A percentile compares a stretch with the other conserved stretches of the same genome.
These are phyloP conservation scores for Noctua janthe DNA, from an alignment of 2,888 invertebrate genomes.

Conservation along the genomic window DNA sequence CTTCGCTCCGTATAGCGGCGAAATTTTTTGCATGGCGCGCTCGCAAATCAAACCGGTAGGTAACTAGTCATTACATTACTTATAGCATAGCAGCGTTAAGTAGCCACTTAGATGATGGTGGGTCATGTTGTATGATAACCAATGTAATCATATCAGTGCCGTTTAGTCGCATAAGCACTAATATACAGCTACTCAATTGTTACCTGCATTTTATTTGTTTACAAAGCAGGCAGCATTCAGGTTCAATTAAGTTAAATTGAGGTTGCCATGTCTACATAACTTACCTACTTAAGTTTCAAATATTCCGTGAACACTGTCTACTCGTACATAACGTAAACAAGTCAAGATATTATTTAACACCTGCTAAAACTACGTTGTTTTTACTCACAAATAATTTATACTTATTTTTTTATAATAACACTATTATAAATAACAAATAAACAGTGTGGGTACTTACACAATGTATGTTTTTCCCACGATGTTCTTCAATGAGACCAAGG, in stretches of 20 bases:
- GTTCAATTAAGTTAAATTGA: constrained; percentile 16
- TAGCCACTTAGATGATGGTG: constrained; percentile 47
- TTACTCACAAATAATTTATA: constrained; percentile 9
- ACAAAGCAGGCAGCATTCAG: constrained; percentile 11
- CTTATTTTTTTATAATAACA: constrained; percentile 10
- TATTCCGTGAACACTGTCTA: constrained; percentile 18
- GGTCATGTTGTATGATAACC: constrained; percentile 44
- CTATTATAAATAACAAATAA: constrained; percentile 56
- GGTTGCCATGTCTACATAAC: background rate
- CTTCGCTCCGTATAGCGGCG: constrained; percentile 82
- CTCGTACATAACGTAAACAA: constrained; percentile 23
- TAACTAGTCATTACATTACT: constrained; percentile 75
- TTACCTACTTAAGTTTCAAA: background rate
- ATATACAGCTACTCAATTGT: constrained; percentile 11
- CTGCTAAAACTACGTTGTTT: constrained; percentile 12
- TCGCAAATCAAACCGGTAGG: constrained; percentile 88
- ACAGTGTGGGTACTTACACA: constrained; percentile 76
- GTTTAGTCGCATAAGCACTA: constrained; percentile 14
- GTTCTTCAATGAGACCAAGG: constrained; percentile 76
- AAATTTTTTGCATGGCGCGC: constrained; percentile 86
- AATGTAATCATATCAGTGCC: constrained; percentile 21
- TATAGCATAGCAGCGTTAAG: constrained; percentile 64
- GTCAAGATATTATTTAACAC: background rate
- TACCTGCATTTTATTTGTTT: constrained; percentile 38
- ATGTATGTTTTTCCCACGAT: constrained; percentile 81